Conservation (phyloP, 2,797 vertebrate genomes). For the Rhabdophis nuchalis region DNA sequence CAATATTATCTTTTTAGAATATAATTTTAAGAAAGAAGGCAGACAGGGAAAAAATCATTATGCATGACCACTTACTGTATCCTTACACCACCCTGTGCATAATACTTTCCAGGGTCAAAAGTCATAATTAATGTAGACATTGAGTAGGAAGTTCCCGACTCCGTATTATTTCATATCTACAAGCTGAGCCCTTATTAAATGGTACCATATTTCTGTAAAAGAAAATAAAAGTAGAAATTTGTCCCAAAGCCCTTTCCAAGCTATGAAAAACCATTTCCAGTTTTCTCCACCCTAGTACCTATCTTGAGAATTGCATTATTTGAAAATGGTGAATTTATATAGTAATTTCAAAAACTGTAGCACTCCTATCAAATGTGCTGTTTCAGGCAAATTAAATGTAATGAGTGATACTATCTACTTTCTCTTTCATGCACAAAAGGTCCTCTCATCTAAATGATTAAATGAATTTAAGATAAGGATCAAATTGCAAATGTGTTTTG, state of each 20-base stretch:
- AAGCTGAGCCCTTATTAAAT: not conserved
- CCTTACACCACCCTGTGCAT: no score
- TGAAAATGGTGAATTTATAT: not conserved
- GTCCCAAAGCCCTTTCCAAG: not conserved
- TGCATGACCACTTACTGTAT: not conserved
- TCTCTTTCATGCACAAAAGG: not conserved
- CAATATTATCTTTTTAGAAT: not conserved
- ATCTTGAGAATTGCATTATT: not conserved
- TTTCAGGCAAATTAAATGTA: not conserved
- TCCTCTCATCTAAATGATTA: not conserved
- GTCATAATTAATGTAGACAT: not conserved
- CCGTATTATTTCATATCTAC: not conserved
- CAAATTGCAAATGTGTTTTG: not conserved
- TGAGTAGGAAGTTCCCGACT: not conserved
- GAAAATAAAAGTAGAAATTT: not conserved
- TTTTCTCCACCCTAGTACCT: not conserved
- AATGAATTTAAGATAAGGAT: not conserved
- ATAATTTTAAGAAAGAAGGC: not conserved
- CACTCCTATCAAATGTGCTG: not conserved
- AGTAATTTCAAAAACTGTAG: not conserved
- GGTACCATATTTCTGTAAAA: not conserved
- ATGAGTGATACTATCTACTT: not conserved
- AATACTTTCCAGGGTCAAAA: not conserved
- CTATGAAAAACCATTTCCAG: not conserved
- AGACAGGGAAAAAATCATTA: not conserved